Evolutionary conservation across 2,888 invertebrate genomes (phyloP), one percentile per base, ranked within the genome.

Genomic region (Brenthis ino): DNA sequence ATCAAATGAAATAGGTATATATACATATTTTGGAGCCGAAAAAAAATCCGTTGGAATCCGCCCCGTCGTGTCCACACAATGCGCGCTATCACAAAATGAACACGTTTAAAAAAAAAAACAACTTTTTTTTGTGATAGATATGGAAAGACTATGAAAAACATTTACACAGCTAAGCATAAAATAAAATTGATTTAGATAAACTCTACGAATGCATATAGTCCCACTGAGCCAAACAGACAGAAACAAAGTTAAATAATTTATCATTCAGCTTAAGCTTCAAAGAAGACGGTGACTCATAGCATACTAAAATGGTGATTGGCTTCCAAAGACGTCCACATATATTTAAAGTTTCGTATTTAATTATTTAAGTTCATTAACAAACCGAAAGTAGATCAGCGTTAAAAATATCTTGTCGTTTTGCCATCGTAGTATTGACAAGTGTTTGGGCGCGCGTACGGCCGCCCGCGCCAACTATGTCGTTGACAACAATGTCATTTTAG

Each of bases 371-470:
- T 60, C 58, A 60, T 60, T 60, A 60, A 60, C 58, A 48, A 53
- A 60, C 33, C 28, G 57, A 55, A 58, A 60, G 66, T 66, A 53
- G 66, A 66, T 60, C 66, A 66, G 66, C 58, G 16, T 54, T 66
- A 66, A 58, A 60, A 66, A 66, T 66, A 66, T 43, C 53, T 1
- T 43, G 37, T 43, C 37, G 37, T 37, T 2, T 6, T 43, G 43
- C 58, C 16, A 48, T 54, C 13, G 47, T 66, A 58, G 53, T 66
- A 66, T 66, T 66, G 66, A 58, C 66, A 60, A 57, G 58, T 48
- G 58, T 58, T 48, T 58, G 58, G 58, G 48, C 58, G 58, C 24
- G 11, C 57, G 57, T 20, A 43, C 57, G 37, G 43, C 3, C 20
- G 56, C 28, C 14, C 48, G 47, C 24, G 58, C 58, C 58, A 58